phyloP scores from a whole-genome alignment of 2,888 invertebrate species.

The Macaria notata region DNA sequence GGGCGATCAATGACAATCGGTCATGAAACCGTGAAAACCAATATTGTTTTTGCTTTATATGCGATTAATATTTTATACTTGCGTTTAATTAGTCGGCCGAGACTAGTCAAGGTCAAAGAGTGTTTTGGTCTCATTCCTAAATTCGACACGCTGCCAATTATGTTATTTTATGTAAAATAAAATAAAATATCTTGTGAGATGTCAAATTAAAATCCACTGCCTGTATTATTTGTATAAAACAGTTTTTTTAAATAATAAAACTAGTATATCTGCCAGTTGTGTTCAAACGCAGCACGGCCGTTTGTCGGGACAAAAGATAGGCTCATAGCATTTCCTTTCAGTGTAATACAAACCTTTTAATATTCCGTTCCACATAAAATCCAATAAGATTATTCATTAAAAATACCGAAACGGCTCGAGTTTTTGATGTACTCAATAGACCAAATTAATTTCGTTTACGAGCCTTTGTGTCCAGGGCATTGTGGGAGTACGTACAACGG shows the following conservation, averaged over 20 bases:
- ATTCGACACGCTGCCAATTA: too few species aligned
- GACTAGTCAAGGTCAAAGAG: too few species aligned
- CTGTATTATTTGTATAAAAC: too few species aligned
- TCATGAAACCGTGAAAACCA: constrained; percentile 40
- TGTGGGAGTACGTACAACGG: constrained; percentile 17
- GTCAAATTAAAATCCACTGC: too few species aligned
- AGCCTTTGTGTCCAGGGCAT: constrained; percentile 10
- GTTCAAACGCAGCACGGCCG: constrained; percentile 41
- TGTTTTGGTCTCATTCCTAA: too few species aligned
- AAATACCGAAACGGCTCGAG: constrained; percentile 34
- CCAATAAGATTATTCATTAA: constrained; percentile 55
- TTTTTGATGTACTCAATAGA: constrained; percentile 19
- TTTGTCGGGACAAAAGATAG: constrained; percentile 50
- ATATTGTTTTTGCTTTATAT: constrained; percentile 37
- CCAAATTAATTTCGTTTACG: constrained; percentile 23
- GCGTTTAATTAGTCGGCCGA: too few species aligned
- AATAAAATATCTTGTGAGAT: too few species aligned
- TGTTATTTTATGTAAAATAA: too few species aligned
- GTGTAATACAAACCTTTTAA: constrained; percentile 55
- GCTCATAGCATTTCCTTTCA: constrained; percentile 43
- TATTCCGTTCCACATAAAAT: constrained; percentile 43
- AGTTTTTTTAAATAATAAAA: too few species aligned
- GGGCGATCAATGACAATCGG: constrained; percentile 54
- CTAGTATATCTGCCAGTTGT: constrained; percentile 3
- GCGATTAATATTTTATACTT: constrained; percentile 29